These are phyloP conservation scores for Acanthosepion lycidas DNA, from an alignment of 2,888 invertebrate genomes.

Conservation along the genomic window DNA sequence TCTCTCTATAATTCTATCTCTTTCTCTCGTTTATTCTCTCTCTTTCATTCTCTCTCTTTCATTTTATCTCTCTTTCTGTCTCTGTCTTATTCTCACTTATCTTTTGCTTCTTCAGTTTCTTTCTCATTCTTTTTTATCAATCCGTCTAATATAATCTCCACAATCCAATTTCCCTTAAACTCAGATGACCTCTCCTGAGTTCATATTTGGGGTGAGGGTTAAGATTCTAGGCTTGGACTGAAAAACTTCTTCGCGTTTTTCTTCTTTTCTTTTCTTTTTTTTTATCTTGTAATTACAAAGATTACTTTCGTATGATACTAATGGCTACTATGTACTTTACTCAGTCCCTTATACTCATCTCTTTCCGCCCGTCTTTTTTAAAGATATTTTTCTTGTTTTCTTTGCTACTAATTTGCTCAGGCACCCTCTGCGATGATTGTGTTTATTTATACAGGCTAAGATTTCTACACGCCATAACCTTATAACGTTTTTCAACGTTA, in stretches of 20 bases:
- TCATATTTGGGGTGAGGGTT: background rate
- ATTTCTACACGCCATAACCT: background rate
- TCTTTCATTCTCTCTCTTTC: too few species aligned
- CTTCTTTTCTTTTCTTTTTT: background rate
- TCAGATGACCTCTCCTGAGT: background rate
- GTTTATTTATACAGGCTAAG: background rate
- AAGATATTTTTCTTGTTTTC: background rate
- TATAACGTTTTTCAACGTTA: constrained; percentile 8
- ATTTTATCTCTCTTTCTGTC: background rate
- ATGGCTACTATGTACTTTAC: background rate
- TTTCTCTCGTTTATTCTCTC: background rate
- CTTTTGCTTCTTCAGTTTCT: too few species aligned
- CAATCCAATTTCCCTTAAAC: background rate
- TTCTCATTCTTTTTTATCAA: background rate
- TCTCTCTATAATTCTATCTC: background rate
- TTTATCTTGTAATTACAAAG: constrained; percentile 22
- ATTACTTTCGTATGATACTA: background rate
- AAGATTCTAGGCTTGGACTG: background rate
- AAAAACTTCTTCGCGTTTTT: background rate
- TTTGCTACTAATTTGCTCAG: background rate
- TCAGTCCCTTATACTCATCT: background rate
- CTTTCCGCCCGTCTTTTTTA: background rate
- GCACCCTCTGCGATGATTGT: background rate
- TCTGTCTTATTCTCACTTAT: background rate
- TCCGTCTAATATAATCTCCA: background rate